Evolutionary conservation across 2,797 vertebrate genomes (phyloP), one percentile per base, ranked within the genome.

Genomic region (Melanotaenia nigrans): DNA sequence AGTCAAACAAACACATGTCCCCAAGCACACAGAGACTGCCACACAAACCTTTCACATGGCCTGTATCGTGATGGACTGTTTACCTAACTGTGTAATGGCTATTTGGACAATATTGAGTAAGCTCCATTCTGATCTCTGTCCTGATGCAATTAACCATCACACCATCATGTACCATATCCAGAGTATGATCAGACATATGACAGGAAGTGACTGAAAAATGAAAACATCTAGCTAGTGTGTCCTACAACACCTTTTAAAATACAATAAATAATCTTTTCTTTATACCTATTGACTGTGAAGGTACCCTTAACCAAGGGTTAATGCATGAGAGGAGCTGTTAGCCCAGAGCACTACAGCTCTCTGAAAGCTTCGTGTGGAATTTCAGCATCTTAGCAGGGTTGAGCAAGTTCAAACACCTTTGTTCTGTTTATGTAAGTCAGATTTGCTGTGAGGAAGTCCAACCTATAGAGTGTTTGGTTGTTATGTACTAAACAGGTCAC

Each of bases 401-500:
- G 57, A 80, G 35, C 13, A 20, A 53, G 79, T 80, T 75, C 71
- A 86, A 68, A 45, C 75, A 57, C 61, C 55, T 57, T 54, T 22
- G 20, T 64, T 76, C 69, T 88, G 89, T 86, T 90, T 88, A 88
- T 84, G 79, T 75, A 87, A 83, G 84, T 77, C 54, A 47, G 72
- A 86, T 87, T 68, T 65, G 79, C 90, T 81, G 71, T 69, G 80
- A 83, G 76, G 79, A 81, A 80, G 81, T 82, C 49, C 67, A 71
- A 71, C 70, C 68, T 82, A 28, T 68, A 84, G 58, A 78, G 76
- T 73, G 67, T 84, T 79, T 84, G 90, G 85, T 89, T 89, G 88
- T 90, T 91, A 87, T 91, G 88, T 85, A 81, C 89, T 64, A 61
- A 90, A 75, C 71, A 60, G 78, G 87, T 90, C 90, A 92, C 71